Conservation (phyloP, 2,113 vertebrate species). For the Peromyscus polionotus region DNA sequence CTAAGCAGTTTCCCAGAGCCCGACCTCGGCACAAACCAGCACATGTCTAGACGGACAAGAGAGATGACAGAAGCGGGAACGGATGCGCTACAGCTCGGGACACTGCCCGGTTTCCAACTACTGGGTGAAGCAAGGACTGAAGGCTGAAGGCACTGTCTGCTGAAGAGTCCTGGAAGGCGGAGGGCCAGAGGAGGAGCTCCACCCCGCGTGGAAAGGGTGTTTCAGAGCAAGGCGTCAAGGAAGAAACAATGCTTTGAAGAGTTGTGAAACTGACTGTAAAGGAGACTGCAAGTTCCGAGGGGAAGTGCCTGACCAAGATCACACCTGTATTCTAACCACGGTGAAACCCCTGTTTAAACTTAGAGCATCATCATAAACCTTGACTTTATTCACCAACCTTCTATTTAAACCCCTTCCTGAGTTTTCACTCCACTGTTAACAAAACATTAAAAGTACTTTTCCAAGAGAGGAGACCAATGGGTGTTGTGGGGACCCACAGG, state of each 20-base stretch:
- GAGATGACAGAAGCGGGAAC: background rate
- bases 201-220: background rate
- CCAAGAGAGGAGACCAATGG: background rate
- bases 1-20: background rate
- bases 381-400: background rate
- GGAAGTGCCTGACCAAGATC: background rate
- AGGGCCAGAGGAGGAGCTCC: background rate
- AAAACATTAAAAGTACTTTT: conserved; percentile 22
- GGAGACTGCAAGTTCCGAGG: background rate
- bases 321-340: background rate
- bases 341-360: background rate
- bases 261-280: background rate
- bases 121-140: background rate
- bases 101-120: background rate
- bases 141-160: background rate
- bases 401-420: background rate
- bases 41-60: background rate
- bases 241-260: background rate
- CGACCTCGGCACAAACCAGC: background rate
- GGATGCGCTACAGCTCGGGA: background rate
- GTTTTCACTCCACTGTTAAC: conserved; percentile 2
- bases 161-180: background rate
- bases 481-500: background rate
- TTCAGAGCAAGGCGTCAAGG: background rate
- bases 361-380: background rate